These are phyloP conservation scores for Melanargia galathea DNA, from an alignment of 2,888 invertebrate genomes.

Conservation along the genomic window DNA sequence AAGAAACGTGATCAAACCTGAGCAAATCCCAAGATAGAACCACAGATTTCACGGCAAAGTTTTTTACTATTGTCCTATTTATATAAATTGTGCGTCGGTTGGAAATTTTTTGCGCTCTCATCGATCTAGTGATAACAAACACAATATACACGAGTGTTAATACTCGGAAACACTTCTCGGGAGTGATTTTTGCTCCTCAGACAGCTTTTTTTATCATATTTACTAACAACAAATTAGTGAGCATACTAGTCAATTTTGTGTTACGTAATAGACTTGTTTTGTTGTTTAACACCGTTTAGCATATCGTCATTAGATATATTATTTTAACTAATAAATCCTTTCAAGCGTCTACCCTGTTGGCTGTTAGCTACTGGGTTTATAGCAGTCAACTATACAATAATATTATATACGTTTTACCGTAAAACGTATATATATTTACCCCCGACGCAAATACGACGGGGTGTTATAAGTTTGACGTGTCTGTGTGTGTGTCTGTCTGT, in stretches of 20 bases:
- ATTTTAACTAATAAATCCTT: neutral
- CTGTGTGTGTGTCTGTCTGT: too few species aligned
- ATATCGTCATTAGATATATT: neutral
- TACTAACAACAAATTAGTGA: neutral
- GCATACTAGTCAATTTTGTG: neutral
- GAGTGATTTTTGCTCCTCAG: constrained; percentile 18
- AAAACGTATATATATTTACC: too few species aligned
- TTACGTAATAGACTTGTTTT: neutral
- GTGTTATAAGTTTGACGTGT: too few species aligned
- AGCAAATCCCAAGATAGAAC: neutral
- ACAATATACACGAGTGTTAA: constrained; percentile 17
- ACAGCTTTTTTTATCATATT: constrained; percentile 1
- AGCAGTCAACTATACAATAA: too few species aligned
- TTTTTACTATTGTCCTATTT: constrained; percentile 4
- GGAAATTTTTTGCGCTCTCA: constrained; percentile 15
- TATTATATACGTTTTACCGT: too few species aligned
- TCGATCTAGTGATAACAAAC: constrained; percentile 21
- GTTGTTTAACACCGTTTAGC: neutral
- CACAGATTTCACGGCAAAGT: neutral
- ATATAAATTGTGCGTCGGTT: constrained; percentile 13
- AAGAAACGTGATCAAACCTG: neutral
- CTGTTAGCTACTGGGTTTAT: too few species aligned
- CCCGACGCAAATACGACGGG: too few species aligned
- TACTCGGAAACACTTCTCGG: constrained; percentile 22
- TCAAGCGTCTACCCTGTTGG: too few species aligned